These are phyloP conservation scores for Hirudo medicinalis DNA, from an alignment of 1,140 invertebrate genomes.

Conservation along the genomic window DNA sequence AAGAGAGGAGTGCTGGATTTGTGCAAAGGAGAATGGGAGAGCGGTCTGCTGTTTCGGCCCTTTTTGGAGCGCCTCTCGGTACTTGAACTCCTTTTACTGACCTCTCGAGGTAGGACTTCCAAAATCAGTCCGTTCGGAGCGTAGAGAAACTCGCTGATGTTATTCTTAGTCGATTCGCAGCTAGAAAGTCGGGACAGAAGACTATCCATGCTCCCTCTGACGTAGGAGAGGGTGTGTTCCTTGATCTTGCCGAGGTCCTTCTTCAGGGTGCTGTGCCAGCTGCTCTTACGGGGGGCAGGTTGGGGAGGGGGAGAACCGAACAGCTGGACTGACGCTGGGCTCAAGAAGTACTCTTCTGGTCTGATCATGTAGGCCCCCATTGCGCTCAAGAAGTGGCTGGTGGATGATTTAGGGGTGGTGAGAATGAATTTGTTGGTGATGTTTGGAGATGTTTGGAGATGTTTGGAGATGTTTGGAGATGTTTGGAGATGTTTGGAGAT, in stretches of 20 bases:
- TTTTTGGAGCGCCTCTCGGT: no score
- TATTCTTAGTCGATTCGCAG: not conserved
- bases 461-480: no score
- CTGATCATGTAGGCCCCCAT: conserved; percentile 11
- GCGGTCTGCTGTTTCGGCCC: no score
- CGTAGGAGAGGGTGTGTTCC: not conserved
- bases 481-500: no score
- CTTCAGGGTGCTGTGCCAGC: not conserved
- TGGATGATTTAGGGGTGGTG: not conserved
- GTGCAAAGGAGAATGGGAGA: no score
- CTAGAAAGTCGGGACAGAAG: not conserved
- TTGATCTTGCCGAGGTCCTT: not conserved
- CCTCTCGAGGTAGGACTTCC: not conserved
- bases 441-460: no score
- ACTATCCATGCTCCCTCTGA: conserved; percentile 2
- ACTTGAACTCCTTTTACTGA: not conserved
- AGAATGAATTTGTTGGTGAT: no score
- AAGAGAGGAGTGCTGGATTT: no score
- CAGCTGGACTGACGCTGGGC: not conserved
- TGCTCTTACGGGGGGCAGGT: not conserved
- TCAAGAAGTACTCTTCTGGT: not conserved
- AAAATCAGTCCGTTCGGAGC: not conserved
- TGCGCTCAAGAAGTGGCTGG: conserved; percentile 5
- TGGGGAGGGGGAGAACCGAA: not conserved
- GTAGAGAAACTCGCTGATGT: not conserved